Base-by-base conservation (phyloP, 2,113 vertebrate genomes). In the Gnathonemus echidnorhynchus region DNA sequence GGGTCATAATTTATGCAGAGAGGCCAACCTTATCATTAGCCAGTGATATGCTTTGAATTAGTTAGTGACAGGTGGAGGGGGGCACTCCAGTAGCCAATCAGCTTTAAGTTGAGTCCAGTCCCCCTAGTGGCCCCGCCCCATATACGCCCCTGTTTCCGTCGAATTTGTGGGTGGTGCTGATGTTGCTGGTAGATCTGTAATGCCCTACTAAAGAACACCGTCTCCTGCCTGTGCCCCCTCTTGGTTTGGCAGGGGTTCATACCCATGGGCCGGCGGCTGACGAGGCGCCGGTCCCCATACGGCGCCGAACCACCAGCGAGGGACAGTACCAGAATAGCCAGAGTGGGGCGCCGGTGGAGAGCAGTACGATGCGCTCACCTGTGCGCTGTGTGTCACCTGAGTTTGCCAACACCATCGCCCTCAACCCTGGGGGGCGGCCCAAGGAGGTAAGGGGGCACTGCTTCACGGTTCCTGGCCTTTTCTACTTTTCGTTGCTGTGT, bases 361-460 rank as follows among this genome's bases (percentile, higher is more conserved):
- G 97, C n/a, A 95, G 95, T 11, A 95, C 96, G 0, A 84, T 98
- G 6, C 97, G 97, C 42, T 98, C 98, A 21, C 98, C 97, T 0
- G 93, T 98, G 24, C 97, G 97, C 87, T 97, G 97, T 0, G 97
- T 99, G 91, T 99, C 98, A 0, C 98, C 98, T 0, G 98, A 99
- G 94, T 96, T 99, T 90, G 97, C 97, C 94, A 99, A 97, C 92
- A 97, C 97, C 90, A 97, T 99, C 0, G 96, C 97, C 0, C 95
- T 98, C 94, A 99, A 99, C 93, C 98, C 98, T 0, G 98, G 98
- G 92, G 98, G 98, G 48, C 96, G 98, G n/a, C 98, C 98, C 74
- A 99, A 97, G 93, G 98, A 99, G 98, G 98, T 99, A 96, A 2
- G 53, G 21, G 7, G 7, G 6, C n/a, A 39, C n/a, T 17, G 24